These are phyloP conservation scores for Caradrina clavipalpis DNA, from an alignment of 2,888 invertebrate genomes.

Conservation along the genomic window DNA sequence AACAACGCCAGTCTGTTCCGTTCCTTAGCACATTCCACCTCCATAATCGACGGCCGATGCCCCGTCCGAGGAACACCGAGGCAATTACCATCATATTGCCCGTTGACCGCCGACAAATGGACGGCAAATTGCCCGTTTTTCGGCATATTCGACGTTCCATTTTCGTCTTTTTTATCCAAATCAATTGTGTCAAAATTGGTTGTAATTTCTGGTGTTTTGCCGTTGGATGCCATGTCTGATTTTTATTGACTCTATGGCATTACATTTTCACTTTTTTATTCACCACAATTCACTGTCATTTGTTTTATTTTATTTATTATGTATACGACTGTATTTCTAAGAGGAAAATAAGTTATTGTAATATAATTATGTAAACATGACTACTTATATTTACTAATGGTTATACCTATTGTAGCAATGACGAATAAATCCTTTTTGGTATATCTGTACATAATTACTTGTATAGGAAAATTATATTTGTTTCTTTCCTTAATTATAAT, in stretches of 20 bases:
- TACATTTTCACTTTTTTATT: constrained; percentile 37
- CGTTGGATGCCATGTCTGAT: constrained; percentile 58
- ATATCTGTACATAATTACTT: background rate
- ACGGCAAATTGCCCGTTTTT: constrained; percentile 35
- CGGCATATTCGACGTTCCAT: constrained; percentile 29
- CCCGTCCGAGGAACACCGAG: constrained; percentile 72
- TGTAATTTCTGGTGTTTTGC: constrained; percentile 52
- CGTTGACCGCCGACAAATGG: constrained; percentile 28
- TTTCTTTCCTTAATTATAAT: background rate
- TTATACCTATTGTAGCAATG: background rate
- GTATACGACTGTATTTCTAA: background rate
- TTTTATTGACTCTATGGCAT: constrained; percentile 40
- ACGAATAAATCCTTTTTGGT: too few relatives aligned
- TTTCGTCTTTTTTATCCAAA: constrained; percentile 49
- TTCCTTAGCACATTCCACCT: constrained; percentile 93
- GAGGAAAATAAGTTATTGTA: constrained; percentile 31
- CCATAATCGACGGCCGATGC: constrained; percentile 92
- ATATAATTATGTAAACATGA: background rate
- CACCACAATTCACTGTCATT: too few relatives aligned
- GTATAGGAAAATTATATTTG: background rate
- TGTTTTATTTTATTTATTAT: background rate
- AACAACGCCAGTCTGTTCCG: constrained; percentile 91
- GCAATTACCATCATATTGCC: constrained; percentile 47
- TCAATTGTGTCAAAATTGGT: constrained; percentile 59
- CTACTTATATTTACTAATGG: background rate